Evolutionary conservation across 2,888 invertebrate species (phyloP).

Genomic region (Cephus runcator): DNA sequence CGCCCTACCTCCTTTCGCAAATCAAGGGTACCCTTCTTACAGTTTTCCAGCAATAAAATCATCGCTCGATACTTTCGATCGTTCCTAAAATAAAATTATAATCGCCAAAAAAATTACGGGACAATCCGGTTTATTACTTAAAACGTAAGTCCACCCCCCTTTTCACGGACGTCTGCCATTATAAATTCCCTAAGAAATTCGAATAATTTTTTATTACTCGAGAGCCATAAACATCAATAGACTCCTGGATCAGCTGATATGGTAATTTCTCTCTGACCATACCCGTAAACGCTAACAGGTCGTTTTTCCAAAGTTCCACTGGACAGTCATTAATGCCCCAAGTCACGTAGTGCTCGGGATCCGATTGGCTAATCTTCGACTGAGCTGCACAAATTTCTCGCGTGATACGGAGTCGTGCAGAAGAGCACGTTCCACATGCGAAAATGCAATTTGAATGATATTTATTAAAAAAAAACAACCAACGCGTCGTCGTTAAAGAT

Average conservation of each 20-base stretch:
- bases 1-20: not conserved
- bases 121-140: not conserved
- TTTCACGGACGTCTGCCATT: not conserved
- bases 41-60: not conserved
- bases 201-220: not conserved
- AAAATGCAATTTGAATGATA: not conserved
- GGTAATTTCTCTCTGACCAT: not conserved
- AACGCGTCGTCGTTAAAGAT: not conserved
- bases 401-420: not conserved
- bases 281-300: not conserved
- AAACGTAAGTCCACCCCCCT: not conserved
- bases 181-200: not conserved
- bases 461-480: not conserved
- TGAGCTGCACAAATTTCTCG: not conserved
- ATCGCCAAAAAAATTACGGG: not conserved
- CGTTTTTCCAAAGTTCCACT: not conserved
- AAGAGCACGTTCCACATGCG: not conserved
- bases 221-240: not conserved
- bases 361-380: not conserved
- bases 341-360: not conserved
- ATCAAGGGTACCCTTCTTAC: too few relatives aligned
- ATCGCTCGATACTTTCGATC: too few relatives aligned
- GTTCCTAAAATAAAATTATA: not conserved
- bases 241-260: not conserved
- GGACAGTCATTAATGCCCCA: not conserved